Base-by-base conservation (phyloP, 2,888 invertebrate species). In the Mamestra brassicae region DNA sequence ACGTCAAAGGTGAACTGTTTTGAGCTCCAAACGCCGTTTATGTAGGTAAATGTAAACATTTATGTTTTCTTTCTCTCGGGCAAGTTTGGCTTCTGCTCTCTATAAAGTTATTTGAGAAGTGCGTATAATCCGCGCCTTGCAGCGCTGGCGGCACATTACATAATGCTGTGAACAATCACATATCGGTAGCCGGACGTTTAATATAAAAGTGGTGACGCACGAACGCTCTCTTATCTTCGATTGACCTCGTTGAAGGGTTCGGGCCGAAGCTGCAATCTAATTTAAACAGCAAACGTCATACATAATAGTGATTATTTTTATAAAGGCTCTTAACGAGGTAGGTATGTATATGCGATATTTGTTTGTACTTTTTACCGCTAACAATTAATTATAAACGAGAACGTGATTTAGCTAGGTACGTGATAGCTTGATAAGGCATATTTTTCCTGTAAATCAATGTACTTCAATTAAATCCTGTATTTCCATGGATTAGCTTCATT, bases 201-300 rank as follows among this genome's bases (percentile, higher is more conserved):
- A 80, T 87, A 85, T 80, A 85, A 87, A 85, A 87, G 85, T 87
- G 80, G 85, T 95, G 94, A 95, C 95, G 95, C 94, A 94, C 93
- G 89, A 87, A 86, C 85, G 73, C 69, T 84, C 90, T 90, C 91
- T 92, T 94, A 94, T 94, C 94, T 92, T 85, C 87, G 91, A 92
- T 92, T 95, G 93, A 94, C 94, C 95, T 93, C 93, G 92, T 91
- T 90, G 87, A 87, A 85, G 89, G 88, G 92, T 92, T 93, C 90
- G 90, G 87, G 89, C 90, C 91, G 92, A 92, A 91, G 89, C 89
- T 90, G 90, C 91, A 92, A 88, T 91, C 87, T 90, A 90, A 92
- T 93, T 92, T 92, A 92, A 90, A 90, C 83, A 86, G 67, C 73
- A 85, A 85, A 87, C 87, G 87, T 87, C 86, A 88, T 79, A 58